A percentile compares a stretch with the other conserved stretches of the same genome.
phyloP scores from a whole-genome alignment of 1,140 invertebrate species.

The Delia radicum region DNA sequence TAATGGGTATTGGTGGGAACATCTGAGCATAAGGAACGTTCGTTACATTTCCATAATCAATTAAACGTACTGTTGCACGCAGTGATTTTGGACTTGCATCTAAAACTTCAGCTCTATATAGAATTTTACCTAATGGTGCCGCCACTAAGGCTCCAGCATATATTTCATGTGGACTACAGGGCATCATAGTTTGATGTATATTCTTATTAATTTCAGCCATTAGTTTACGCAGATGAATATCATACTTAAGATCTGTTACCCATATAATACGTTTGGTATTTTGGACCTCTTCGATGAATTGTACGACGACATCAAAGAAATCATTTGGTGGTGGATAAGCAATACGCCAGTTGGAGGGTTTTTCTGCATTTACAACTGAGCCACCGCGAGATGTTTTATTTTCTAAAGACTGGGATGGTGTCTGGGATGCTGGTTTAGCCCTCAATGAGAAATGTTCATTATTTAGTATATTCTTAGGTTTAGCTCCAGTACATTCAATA shows the following conservation, averaged over 20 bases:
- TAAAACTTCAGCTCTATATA: conserved; percentile 22
- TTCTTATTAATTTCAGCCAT: conserved; percentile 18
- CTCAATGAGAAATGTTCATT: not conserved
- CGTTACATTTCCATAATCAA: conserved; percentile 21
- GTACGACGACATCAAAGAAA: conserved; percentile 25
- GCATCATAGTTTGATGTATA: not conserved
- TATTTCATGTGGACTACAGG: not conserved
- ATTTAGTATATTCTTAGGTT: not conserved
- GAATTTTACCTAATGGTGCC: conserved; percentile 9
- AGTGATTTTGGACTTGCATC: not conserved
- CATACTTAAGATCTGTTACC: conserved; percentile 19
- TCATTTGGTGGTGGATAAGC: not conserved
- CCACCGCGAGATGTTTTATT: too few relatives aligned
- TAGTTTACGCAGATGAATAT: conserved; percentile 3
- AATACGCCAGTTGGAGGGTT: not conserved
- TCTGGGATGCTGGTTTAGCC: not conserved
- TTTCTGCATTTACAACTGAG: not conserved
- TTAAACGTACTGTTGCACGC: conserved; percentile 6
- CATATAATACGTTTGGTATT: not conserved
- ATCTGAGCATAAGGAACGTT: not conserved
- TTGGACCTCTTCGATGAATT: conserved; percentile 1
- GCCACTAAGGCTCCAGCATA: conserved; percentile 9
- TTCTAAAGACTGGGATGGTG: too few relatives aligned
- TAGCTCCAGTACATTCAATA: not conserved
- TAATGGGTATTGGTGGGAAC: conserved; percentile 7